Percentiles rank a stretch among this genome's conserved stretches.
Conservation (phyloP, 1,140 invertebrate species). For the Anastatus disparis region DNA sequence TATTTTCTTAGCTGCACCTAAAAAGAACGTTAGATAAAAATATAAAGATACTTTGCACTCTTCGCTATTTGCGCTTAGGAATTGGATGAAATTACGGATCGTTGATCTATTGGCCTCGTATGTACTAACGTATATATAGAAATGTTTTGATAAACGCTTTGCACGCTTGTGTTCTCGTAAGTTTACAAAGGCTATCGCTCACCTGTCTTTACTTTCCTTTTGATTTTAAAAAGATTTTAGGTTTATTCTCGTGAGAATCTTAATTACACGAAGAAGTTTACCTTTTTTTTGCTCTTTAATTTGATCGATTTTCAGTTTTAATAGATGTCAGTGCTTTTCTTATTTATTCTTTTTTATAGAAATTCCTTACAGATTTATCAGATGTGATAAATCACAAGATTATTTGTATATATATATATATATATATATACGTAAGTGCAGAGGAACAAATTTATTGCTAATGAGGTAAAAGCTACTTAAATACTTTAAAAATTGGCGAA, state of each 20-base stretch:
- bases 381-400: background rate
- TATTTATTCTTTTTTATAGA: too few species aligned
- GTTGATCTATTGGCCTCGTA: constrained; percentile 23
- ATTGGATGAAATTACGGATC: constrained; percentile 31
- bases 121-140: too few species aligned
- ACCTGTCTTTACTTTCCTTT: background rate
- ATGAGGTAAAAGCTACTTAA: constrained; percentile 19
- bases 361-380: background rate
- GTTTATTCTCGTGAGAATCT: background rate
- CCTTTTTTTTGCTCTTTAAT: too few species aligned
- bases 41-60: too few species aligned
- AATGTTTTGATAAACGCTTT: too few species aligned
- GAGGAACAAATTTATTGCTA: constrained; percentile 26
- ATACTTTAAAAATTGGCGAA: background rate
- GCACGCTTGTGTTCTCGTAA: background rate
- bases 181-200: background rate
- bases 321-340: too few species aligned
- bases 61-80: constrained; percentile 1
- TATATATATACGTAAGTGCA: constrained; percentile 6
- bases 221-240: background rate
- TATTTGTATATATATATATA: too few species aligned
- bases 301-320: too few species aligned
- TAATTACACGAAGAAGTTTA: too few species aligned
- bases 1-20: background rate
- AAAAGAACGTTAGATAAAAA: too few species aligned